Conservation (phyloP, 2,888 invertebrate species). For the Apomyelois bistriatella region DNA sequence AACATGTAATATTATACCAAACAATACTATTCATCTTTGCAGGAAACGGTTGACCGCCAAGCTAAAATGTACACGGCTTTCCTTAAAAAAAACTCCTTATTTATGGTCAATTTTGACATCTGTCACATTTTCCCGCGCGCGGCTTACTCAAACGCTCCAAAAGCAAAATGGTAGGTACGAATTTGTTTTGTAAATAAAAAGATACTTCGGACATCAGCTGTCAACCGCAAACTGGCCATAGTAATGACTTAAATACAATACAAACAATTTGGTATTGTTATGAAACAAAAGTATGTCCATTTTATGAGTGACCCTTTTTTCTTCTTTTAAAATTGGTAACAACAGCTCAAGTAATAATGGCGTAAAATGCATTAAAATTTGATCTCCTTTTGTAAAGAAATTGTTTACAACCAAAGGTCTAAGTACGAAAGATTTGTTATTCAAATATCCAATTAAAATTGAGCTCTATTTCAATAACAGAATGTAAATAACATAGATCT, state of each 20-base stretch:
- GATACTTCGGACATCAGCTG: conserved; percentile 45
- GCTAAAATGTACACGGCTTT: conserved; percentile 24
- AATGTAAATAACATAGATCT: conserved; percentile 7
- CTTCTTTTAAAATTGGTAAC: background rate
- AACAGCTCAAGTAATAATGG: conserved; percentile 15
- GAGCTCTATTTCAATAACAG: conserved; percentile 3
- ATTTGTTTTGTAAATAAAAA: conserved; percentile 34
- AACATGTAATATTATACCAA: conserved; percentile 29
- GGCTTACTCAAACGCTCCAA: conserved; percentile 13
- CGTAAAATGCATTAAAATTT: conserved; percentile 10
- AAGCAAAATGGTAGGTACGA: conserved; percentile 7
- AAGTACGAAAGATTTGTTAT: conserved; percentile 6
- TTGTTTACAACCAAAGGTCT: background rate
- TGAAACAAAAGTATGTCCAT: conserved; percentile 27
- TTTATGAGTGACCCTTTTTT: conserved; percentile 10
- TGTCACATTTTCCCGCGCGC: conserved; percentile 20
- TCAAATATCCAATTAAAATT: conserved; percentile 14
- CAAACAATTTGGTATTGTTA: conserved; percentile 33
- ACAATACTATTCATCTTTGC: conserved; percentile 25
- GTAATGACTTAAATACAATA: conserved; percentile 39
- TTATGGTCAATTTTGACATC: conserved; percentile 20
- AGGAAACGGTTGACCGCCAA: conserved; percentile 36
- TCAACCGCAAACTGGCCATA: conserved; percentile 63
- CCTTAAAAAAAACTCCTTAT: conserved; percentile 23
- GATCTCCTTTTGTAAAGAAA: conserved; percentile 3